Conservation (phyloP, 2,113 vertebrate genomes). For the Phoenicopterus ruber region DNA sequence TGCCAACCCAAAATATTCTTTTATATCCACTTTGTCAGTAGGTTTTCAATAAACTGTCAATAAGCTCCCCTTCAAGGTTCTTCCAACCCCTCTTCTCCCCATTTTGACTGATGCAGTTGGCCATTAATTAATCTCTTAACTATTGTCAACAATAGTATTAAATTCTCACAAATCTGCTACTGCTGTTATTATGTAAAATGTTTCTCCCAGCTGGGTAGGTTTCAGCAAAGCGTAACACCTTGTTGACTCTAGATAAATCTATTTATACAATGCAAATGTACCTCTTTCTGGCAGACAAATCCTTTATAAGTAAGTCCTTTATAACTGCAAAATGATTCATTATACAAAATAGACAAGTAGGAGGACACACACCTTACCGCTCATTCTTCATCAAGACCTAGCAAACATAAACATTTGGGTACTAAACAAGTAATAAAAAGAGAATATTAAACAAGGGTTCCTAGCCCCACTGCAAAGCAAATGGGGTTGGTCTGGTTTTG, state of each 20-base stretch:
- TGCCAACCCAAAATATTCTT: not conserved
- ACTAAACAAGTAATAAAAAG: not conserved
- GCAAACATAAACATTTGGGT: not conserved
- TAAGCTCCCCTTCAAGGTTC: not conserved
- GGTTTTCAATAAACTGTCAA: not conserved
- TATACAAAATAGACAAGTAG: not conserved
- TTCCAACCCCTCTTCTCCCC: not conserved
- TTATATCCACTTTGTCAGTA: not conserved
- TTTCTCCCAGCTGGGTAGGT: not conserved
- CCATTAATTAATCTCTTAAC: not conserved
- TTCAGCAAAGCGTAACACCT: conserved; percentile 10
- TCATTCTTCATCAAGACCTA: not conserved
- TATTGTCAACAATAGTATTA: not conserved
- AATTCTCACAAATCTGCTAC: not conserved
- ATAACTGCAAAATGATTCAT: not conserved
- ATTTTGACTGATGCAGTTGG: not conserved
- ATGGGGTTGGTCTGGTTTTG: not conserved
- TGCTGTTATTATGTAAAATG: not conserved
- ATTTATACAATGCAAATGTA: conserved; percentile 7
- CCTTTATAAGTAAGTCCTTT: not conserved
- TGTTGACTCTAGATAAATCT: conserved; percentile 24
- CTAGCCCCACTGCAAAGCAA: not conserved
- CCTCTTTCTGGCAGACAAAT: not conserved
- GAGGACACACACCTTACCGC: not conserved
- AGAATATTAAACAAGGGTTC: not conserved